Base-by-base conservation (phyloP, 2,888 invertebrate species). In the Priocnemis perturbator region DNA sequence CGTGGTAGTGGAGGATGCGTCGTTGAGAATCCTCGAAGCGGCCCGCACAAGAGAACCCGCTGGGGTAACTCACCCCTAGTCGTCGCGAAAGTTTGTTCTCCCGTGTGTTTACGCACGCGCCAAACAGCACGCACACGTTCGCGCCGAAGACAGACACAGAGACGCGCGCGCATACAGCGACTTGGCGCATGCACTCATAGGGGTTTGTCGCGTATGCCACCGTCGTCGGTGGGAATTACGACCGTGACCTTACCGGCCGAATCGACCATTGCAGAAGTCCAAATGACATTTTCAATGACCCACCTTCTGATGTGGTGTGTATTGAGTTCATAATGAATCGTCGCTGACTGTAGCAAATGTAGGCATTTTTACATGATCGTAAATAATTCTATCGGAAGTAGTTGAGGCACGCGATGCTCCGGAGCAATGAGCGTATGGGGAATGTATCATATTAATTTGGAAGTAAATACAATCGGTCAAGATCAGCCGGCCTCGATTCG, bases 231-330 rank as follows among this genome's bases (percentile, higher is more conserved):
- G 69, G 69, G 59, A 60, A 73, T 71, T 68, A 71, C 64, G 79
- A 77, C 79, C 79, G 75, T 79, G 79, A 79, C 79, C 79, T 79
- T 79, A 75, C 74, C 63, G 64, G 60, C 50, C 57, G 64, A 66
- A 73, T 64, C 19, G 50, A 26, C 57, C 15, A 23, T 37, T 21
- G 62, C 56, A 61, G 56, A 62, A 37, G 19, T 19, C 5, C 47
- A 37, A n/a, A 44, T 56, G 15, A 44, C 23, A 20, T 56, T 62
- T 44, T 44, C 37, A 62, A 11, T 44, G 4, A 23, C 37, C 37
- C 37, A 37, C 2, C 37, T 37, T 3, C 11, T 11, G 37, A 7
- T 9, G 11, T 1, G 44, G n/a, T n/a, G 4, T 48, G 30, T 21
- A 56, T 37, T 30, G 7, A 37, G n/a, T 57, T 30, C 15, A n/a